These are phyloP conservation scores for Pseudopleuronectes americanus DNA, from an alignment of 2,797 vertebrate species.

Conservation along the genomic window DNA sequence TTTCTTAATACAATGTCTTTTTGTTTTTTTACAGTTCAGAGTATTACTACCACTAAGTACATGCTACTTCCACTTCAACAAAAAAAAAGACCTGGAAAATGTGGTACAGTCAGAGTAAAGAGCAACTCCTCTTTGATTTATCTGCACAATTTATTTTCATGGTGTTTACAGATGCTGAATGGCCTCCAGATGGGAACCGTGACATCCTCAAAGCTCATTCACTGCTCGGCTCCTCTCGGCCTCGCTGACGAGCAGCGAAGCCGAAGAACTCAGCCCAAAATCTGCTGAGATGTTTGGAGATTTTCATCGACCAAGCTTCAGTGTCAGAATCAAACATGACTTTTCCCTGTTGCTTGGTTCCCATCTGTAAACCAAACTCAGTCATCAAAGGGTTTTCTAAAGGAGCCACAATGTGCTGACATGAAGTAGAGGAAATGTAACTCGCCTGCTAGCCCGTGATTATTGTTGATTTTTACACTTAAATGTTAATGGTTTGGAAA, in stretches of 20 bases:
- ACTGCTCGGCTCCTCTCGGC: constrained; percentile 10
- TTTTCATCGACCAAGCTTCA: constrained; percentile 10
- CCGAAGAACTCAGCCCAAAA: constrained; percentile 11
- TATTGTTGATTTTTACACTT: constrained; percentile 4
- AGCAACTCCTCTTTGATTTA: constrained; percentile 57
- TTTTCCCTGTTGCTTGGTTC: constrained; percentile 20
- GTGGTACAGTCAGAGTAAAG: constrained; percentile 50
- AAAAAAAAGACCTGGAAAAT: constrained; percentile 46
- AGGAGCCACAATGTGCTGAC: constrained; percentile 6
- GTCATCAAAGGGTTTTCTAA: constrained; percentile 14
- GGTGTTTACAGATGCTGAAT: constrained; percentile 46
- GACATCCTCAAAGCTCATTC: constrained; percentile 8
- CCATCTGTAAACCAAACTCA: constrained; percentile 12
- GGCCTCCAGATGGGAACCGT: constrained; percentile 41
- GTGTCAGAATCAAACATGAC: neutral
- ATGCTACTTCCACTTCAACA: constrained; percentile 78
- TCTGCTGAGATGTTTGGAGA: neutral
- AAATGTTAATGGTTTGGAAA: constrained; percentile 4
- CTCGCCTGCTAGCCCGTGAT: constrained; percentile 26
- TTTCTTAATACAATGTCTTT: constrained; percentile 84
- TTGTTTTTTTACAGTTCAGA: constrained; percentile 72
- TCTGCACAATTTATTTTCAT: constrained; percentile 38
- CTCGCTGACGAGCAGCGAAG: constrained; percentile 17
- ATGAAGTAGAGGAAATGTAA: constrained; percentile 4
- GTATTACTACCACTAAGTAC: constrained; percentile 78